phyloP scores from a whole-genome alignment of 2,113 vertebrate genomes.

The Syrrhaptes paradoxus region DNA sequence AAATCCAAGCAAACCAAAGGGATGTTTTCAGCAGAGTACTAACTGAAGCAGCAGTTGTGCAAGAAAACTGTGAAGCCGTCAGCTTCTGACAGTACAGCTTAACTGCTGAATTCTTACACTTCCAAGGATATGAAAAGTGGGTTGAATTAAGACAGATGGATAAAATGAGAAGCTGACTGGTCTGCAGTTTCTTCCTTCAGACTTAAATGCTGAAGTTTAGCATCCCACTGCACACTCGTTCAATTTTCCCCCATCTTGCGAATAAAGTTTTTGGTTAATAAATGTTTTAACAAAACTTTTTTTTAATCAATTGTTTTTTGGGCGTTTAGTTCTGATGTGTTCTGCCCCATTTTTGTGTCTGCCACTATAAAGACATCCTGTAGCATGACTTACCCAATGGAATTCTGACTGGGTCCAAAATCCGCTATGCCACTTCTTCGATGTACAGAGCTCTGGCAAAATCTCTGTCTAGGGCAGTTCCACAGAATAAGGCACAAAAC shows the following conservation, averaged over 20 bases:
- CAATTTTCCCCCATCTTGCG: background rate
- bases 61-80: background rate
- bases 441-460: background rate
- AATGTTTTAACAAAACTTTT: background rate
- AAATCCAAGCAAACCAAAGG: background rate
- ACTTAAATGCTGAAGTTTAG: background rate
- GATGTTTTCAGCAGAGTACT: background rate
- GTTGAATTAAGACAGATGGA: background rate
- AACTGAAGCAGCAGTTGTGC: background rate
- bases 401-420: background rate
- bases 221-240: background rate
- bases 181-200: background rate
- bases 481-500: background rate
- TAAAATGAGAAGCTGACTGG: background rate
- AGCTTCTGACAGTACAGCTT: background rate
- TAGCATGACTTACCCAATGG: background rate
- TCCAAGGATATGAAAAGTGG: background rate
- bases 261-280: background rate
- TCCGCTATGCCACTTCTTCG: background rate
- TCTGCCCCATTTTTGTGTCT: background rate
- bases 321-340: background rate
- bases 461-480: background rate
- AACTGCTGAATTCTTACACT: background rate
- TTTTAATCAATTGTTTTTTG: background rate
- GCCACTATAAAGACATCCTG: background rate